Conservation (phyloP, 2,113 vertebrate genomes). For the Apus apus region DNA sequence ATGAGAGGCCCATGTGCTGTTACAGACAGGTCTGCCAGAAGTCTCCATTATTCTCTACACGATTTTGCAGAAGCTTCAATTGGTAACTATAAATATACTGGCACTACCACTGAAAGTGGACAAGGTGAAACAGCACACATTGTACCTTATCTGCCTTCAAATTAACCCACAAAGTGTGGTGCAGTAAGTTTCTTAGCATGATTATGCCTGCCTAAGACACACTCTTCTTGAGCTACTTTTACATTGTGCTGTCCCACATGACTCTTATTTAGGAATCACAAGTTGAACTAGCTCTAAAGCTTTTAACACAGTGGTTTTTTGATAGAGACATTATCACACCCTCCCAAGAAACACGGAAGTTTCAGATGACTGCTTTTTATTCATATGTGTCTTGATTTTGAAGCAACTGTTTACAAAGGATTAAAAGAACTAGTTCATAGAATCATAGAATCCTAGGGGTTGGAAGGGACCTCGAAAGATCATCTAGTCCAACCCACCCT, state of each 20-base stretch:
- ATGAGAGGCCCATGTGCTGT: neutral
- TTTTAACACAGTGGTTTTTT: neutral
- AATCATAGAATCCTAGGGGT: too few species aligned
- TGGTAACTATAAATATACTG: neutral
- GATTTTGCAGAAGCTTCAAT: neutral
- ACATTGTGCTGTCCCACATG: neutral
- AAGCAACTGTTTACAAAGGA: neutral
- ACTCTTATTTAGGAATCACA: neutral
- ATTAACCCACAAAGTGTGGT: neutral
- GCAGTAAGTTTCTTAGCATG: neutral
- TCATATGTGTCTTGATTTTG: neutral
- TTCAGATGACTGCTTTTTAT: neutral
- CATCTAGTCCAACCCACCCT: too few species aligned
- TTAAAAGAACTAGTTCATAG: neutral
- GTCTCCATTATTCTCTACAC: neutral
- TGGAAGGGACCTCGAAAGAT: too few species aligned
- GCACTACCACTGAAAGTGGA: neutral
- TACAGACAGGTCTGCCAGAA: neutral
- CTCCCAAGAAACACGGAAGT: neutral
- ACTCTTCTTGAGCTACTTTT: neutral
- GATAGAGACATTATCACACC: neutral
- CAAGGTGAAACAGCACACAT: neutral
- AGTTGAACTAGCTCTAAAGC: neutral
- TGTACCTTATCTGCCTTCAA: neutral
- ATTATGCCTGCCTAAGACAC: accelerated